phyloP scores from a whole-genome alignment of 2,113 vertebrate species.

The Psittacula cyanocephala region DNA sequence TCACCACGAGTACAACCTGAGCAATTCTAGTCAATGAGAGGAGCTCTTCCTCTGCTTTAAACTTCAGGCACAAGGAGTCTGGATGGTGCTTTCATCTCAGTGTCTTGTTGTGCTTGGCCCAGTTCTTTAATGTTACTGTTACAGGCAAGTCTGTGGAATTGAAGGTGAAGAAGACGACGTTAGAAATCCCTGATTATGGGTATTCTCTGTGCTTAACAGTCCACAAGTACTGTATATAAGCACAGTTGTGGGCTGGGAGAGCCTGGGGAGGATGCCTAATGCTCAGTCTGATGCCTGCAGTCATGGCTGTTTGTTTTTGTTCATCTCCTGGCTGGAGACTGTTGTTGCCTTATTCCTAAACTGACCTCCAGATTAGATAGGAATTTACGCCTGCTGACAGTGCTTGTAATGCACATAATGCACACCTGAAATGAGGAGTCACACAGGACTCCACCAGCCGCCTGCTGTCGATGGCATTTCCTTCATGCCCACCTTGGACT shows the following conservation, averaged over 20 bases:
- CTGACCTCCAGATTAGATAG: not conserved
- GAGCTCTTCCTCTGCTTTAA: not conserved
- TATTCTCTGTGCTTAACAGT: not conserved
- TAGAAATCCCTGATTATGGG: not conserved
- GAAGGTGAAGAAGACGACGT: not conserved
- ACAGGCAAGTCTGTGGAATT: not conserved
- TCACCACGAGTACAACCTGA: not conserved
- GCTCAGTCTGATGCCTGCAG: not conserved
- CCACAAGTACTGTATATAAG: not conserved
- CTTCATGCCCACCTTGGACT: fast-evolving
- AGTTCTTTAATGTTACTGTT: not conserved
- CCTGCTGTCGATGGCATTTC: not conserved
- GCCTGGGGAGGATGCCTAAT: not conserved
- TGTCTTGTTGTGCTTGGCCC: not conserved
- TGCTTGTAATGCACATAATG: not conserved
- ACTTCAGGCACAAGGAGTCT: fast-evolving
- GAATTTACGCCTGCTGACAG: not conserved
- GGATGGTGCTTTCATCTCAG: not conserved
- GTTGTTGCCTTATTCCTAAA: not conserved
- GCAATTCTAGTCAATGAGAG: fast-evolving
- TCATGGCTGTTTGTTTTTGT: not conserved
- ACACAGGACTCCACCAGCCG: not conserved
- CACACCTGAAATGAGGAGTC: fast-evolving
- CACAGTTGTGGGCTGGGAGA: not conserved
- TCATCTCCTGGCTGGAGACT: not conserved